Evolutionary conservation across 2,888 invertebrate genomes (phyloP).

Genomic region (Beris morrisii): DNA sequence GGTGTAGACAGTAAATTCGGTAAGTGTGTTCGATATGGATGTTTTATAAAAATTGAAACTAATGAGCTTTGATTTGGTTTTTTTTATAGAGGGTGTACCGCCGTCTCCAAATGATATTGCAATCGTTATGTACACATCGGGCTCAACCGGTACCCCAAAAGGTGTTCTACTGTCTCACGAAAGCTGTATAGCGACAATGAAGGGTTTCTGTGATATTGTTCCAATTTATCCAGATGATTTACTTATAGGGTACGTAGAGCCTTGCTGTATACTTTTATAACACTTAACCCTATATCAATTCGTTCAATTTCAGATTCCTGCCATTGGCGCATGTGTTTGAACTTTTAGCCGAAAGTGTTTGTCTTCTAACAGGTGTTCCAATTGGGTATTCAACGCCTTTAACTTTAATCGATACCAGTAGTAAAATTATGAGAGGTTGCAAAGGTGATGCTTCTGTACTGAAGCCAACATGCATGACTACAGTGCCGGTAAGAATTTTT

Average conservation of each 20-base stretch:
- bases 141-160: slow-evolving; percentile 94
- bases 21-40: slow-evolving; percentile 46
- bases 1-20: slow-evolving; percentile 61
- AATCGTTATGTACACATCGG: slow-evolving; percentile 98
- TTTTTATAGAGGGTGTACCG: slow-evolving; percentile 60
- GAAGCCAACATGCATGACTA: slow-evolving; percentile 91
- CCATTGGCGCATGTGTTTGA: slow-evolving; percentile 98
- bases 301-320: slow-evolving; percentile 66
- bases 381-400: slow-evolving; percentile 96
- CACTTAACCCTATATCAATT: neutral
- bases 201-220: slow-evolving; percentile 78
- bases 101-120: slow-evolving; percentile 80
- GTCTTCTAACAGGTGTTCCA: slow-evolving; percentile 81
- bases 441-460: slow-evolving; percentile 92
- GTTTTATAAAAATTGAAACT: slow-evolving; percentile 1
- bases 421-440: slow-evolving; percentile 93
- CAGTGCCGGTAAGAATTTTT: slow-evolving; percentile 78
- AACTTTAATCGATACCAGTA: slow-evolving; percentile 89
- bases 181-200: slow-evolving; percentile 79
- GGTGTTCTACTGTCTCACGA: slow-evolving; percentile 82
- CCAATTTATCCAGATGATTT: slow-evolving; percentile 73
- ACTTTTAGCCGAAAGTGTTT: slow-evolving; percentile 85
- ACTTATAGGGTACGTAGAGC: slow-evolving; percentile 67
- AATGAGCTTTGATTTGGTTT: slow-evolving; percentile 12
- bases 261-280: neutral